Conservation (phyloP, 2,113 vertebrate species). For the Alaudala cheleensis region DNA sequence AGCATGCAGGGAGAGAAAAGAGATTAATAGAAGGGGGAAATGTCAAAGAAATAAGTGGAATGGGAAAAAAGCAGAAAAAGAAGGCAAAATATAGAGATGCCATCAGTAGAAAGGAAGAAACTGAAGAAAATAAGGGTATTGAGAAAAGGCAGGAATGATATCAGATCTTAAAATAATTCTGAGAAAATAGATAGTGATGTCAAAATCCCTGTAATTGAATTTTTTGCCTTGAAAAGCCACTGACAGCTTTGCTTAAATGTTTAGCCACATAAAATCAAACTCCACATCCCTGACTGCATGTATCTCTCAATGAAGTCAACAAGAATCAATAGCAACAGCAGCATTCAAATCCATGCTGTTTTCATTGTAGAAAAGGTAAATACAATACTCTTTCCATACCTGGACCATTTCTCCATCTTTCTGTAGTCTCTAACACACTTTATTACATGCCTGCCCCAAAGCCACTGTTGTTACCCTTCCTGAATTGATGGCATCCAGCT, state of each 20-base stretch:
- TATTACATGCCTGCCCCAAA: neutral
- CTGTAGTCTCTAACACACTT: neutral
- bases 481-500: neutral
- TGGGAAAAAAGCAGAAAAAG: neutral
- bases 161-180: neutral
- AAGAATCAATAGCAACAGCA: neutral
- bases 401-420: neutral
- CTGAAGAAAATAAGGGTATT: neutral
- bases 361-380: neutral
- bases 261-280: constrained; percentile 26
- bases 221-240: constrained; percentile 33
- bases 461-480: neutral
- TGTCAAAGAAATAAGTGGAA: neutral
- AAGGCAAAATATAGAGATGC: neutral
- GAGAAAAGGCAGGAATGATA: neutral
- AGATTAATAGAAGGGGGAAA: neutral
- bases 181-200: neutral
- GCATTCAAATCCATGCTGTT: neutral
- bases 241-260: neutral
- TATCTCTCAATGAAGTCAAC: neutral
- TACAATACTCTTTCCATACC: neutral
- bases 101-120: neutral
- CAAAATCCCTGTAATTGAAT: neutral
- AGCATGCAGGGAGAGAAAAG: neutral
- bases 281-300: neutral